A percentile compares a stretch with the other conserved stretches of the same genome.
phyloP scores from a whole-genome alignment of 2,797 vertebrate species.

The Schizothorax lantsangensis region DNA sequence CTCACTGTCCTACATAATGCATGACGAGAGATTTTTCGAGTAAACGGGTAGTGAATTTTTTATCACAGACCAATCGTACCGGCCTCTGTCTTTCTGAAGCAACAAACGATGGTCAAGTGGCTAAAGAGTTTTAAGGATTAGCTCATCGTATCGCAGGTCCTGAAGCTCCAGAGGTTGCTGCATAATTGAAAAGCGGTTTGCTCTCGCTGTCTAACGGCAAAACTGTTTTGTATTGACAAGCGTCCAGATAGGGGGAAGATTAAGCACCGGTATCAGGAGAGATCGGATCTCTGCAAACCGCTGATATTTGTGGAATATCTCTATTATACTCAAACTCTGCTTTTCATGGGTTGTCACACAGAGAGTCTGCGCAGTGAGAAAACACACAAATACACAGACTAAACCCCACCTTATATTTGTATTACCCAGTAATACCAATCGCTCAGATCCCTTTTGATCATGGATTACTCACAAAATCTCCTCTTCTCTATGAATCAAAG shows the following conservation, averaged over 20 bases:
- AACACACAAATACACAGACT: slow-evolving; percentile 24
- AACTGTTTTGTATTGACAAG: slow-evolving; percentile 43
- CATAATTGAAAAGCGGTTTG: slow-evolving; percentile 53
- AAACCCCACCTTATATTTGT: slow-evolving; percentile 36
- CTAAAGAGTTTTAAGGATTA: slow-evolving; percentile 45
- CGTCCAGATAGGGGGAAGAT: slow-evolving; percentile 14
- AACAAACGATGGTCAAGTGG: slow-evolving; percentile 52
- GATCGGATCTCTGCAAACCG: slow-evolving; percentile 24
- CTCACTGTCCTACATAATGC: slow-evolving; percentile 59
- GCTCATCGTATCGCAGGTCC: slow-evolving; percentile 10
- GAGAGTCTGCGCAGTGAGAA: not conserved
- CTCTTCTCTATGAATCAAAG: slow-evolving; percentile 15
- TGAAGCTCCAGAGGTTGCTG: slow-evolving; percentile 38
- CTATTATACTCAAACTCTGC: slow-evolving; percentile 10
- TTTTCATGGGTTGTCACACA: slow-evolving; percentile 15
- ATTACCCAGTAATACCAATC: slow-evolving; percentile 18
- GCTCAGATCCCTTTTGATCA: slow-evolving; percentile 2
- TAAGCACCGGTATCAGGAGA: slow-evolving; percentile 5
- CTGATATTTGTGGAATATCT: slow-evolving; percentile 26
- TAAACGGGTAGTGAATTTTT: slow-evolving; percentile 64
- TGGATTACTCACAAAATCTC: slow-evolving; percentile 13
- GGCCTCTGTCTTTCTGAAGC: slow-evolving; percentile 48
- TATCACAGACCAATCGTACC: slow-evolving; percentile 55
- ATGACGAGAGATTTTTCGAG: slow-evolving; percentile 58
- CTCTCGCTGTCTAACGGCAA: not conserved